Conservation (phyloP, 2,888 invertebrate species). For the Hanleya hanleyi region DNA sequence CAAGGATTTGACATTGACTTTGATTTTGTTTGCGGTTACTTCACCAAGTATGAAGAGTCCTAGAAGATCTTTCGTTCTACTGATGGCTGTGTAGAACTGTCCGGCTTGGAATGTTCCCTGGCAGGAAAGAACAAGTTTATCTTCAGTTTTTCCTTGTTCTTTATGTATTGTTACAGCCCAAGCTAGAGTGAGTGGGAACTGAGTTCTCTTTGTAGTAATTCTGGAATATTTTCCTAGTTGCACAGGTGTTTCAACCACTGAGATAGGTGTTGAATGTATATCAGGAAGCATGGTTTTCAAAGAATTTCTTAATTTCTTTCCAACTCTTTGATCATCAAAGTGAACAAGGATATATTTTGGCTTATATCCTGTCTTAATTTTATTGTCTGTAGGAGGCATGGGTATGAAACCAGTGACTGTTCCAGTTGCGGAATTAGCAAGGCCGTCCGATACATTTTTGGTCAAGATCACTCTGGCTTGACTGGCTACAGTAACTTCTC, state of each 20-base stretch:
- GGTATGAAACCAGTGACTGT: constrained; percentile 24
- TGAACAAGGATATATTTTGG: constrained; percentile 14
- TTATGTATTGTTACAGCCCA: constrained; percentile 29
- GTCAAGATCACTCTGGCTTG: constrained; percentile 26
- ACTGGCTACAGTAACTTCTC: constrained; percentile 15
- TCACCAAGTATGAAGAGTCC: constrained; percentile 17
- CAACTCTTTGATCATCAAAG: not conserved
- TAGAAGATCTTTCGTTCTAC: constrained; percentile 13
- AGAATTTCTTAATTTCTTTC: not conserved
- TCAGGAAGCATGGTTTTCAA: not conserved
- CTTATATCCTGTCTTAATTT: constrained; percentile 10
- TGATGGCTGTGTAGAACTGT: constrained; percentile 21
- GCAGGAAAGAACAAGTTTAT: constrained; percentile 16
- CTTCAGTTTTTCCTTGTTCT: constrained; percentile 20
- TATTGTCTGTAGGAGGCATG: not conserved
- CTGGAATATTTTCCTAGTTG: constrained; percentile 3
- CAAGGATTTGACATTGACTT: not conserved
- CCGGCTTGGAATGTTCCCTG: constrained; percentile 15
- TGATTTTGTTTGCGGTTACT: not conserved
- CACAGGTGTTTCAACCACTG: not conserved
- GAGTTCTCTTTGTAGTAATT: not conserved
- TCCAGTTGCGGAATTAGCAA: constrained; percentile 36
- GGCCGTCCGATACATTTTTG: constrained; percentile 38
- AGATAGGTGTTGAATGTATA: constrained; percentile 6
- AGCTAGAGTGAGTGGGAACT: constrained; percentile 18